phyloP scores from a whole-genome alignment of 2,888 invertebrate species.

The Conchocele bisecta region DNA sequence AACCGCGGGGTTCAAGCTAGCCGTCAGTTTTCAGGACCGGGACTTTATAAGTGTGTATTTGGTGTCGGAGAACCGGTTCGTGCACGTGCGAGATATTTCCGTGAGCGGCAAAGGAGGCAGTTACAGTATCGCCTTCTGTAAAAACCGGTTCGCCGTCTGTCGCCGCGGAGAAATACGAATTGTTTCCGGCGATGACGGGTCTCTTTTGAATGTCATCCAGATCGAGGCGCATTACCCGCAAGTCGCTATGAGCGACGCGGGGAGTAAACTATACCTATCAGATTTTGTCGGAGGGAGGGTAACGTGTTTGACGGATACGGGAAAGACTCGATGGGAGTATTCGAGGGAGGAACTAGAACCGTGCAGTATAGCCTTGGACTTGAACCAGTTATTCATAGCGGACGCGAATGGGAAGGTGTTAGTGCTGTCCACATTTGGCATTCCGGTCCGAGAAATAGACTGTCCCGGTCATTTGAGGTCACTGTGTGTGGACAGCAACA shows the following conservation, averaged over 20 bases:
- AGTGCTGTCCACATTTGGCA: constrained; percentile 51
- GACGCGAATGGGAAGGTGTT: constrained; percentile 44
- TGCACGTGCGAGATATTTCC: constrained; percentile 32
- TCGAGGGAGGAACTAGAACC: constrained; percentile 42
- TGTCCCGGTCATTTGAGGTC: constrained; percentile 43
- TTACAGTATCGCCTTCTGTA: constrained; percentile 44
- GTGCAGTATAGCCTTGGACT: constrained; percentile 40
- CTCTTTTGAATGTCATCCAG: constrained; percentile 30
- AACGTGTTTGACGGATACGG: constrained; percentile 44
- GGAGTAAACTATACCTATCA: constrained; percentile 47
- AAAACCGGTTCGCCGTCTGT: constrained; percentile 49
- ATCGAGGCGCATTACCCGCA: constrained; percentile 54
- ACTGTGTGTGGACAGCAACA: constrained; percentile 39
- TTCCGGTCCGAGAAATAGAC: constrained; percentile 42
- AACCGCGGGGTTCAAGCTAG: constrained; percentile 41
- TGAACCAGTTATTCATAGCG: constrained; percentile 50
- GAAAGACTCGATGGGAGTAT: constrained; percentile 47
- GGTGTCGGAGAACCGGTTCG: constrained; percentile 21
- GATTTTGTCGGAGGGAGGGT: constrained; percentile 49
- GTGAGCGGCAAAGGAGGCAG: constrained; percentile 53
- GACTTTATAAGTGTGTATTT: constrained; percentile 50
- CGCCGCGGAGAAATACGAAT: constrained; percentile 50
- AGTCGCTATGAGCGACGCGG: constrained; percentile 48
- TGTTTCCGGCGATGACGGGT: constrained; percentile 32
- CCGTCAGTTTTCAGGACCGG: constrained; percentile 50